Percentiles rank a stretch among this genome's conserved stretches.
These are phyloP conservation scores for Ricordea florida DNA, from an alignment of 92 coral and sea anemone genomes.

Conservation along the genomic window DNA sequence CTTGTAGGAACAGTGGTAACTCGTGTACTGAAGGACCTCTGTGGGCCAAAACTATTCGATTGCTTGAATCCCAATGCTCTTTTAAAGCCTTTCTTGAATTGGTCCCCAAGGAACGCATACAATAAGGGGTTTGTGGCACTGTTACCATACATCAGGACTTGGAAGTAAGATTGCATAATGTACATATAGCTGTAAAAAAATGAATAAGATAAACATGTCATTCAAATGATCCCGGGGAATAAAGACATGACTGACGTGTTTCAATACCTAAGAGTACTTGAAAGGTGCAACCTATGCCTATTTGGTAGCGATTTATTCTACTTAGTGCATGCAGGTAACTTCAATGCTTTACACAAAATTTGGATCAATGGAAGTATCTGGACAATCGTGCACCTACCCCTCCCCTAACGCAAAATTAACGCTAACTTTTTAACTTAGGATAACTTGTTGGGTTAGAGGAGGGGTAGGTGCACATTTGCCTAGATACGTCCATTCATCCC, in stretches of 20 bases:
- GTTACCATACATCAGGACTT: slow-evolving; percentile 83
- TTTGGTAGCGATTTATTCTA: no score
- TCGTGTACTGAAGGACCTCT: not conserved
- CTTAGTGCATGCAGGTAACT: no score
- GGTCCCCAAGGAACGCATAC: slow-evolving; percentile 95
- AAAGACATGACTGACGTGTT: not conserved
- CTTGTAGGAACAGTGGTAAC: not conserved
- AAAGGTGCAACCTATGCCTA: no score
- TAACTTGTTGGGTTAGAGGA: no score
- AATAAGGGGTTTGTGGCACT: slow-evolving; percentile 94
- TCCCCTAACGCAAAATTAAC: no score
- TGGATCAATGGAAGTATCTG: no score
- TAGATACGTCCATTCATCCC: no score
- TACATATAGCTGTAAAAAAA: slow-evolving; percentile 10
- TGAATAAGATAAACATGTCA: not conserved
- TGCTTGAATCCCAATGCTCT: slow-evolving; percentile 64
- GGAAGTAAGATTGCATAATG: slow-evolving; percentile 74
- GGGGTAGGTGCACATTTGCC: no score
- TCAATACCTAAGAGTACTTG: no score
- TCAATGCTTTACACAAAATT: no score
- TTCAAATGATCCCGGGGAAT: not conserved
- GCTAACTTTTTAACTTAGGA: no score
- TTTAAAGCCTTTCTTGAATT: slow-evolving; percentile 89
- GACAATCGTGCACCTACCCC: no score
- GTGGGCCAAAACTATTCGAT: not conserved